Base-by-base conservation (phyloP, 2,888 invertebrate genomes). In the Platypus cylindrus region DNA sequence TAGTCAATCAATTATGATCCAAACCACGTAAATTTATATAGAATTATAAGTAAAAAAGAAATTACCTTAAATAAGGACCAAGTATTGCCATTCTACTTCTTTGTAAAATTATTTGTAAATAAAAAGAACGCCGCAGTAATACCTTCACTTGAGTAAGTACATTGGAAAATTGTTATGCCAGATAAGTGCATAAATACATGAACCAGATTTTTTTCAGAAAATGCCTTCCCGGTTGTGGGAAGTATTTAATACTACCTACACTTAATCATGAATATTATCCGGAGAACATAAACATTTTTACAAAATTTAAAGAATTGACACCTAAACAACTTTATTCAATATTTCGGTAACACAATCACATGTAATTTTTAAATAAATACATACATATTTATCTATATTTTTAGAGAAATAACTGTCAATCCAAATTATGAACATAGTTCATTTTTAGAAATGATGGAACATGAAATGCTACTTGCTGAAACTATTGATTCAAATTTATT, bases 201-300 rank as follows among this genome's bases (percentile, higher is more conserved):
- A 34, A 22, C 22, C 17, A 12, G 14, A 12, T 28, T 24, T 31
- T 38, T 54, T 54, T 18, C 39, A 75, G 75, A 47, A 75, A 73
- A 55, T 78, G 77, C 74, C 67, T 81, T 40, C 82, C 84, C 1
- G 75, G 74, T 1, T 79, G 78, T 57, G 84, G 84, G 13, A 23
- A 45, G 38, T 43, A 53, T 41, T 39, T 54, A 24, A 43, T 59
- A 25, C 17, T 51, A 9, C 49, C 54, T 8, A 49, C 48, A 44
- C 17, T 43, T 18, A 31, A 48, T 4, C 49, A 51, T 36, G 20
- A 45, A 9, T 34, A 48, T 29, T 51, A 51, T 41, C 52, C 45
- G 44, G 67, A 71, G 4, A 68, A 76, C 43, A 71, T 78, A 47
- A 73, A 70, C 36, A 78, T 84, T 45, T 82, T 71, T 51, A 82